These are phyloP conservation scores for Melitaea athalia DNA, from an alignment of 2,888 invertebrate species.

Conservation along the genomic window DNA sequence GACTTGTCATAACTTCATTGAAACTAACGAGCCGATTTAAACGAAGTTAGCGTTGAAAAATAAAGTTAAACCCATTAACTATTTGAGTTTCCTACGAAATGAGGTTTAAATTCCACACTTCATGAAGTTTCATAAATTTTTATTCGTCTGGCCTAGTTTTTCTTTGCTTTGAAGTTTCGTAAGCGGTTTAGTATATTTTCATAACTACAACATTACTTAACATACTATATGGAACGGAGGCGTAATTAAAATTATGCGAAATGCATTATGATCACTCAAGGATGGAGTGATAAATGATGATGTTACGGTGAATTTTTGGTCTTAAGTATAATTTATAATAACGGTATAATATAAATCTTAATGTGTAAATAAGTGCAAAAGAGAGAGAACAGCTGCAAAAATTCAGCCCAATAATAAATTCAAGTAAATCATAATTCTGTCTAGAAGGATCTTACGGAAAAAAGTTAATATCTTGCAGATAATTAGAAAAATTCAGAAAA, in stretches of 20 bases:
- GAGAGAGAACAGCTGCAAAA: too few relatives aligned
- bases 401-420: too few relatives aligned
- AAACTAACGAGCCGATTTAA: constrained; percentile 66
- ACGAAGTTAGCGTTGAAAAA: constrained; percentile 72
- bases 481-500: too few relatives aligned
- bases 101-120: constrained; percentile 69
- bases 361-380: too few relatives aligned
- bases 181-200: constrained; percentile 2
- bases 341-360: too few relatives aligned
- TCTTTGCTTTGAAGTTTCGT: constrained; percentile 2
- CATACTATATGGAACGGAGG: neutral
- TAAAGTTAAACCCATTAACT: constrained; percentile 77
- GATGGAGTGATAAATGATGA: too few relatives aligned
- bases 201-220: constrained; percentile 2
- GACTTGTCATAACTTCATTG: constrained; percentile 71
- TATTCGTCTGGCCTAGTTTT: constrained; percentile 17
- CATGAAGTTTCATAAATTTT: constrained; percentile 47
- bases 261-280: neutral
- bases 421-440: too few relatives aligned
- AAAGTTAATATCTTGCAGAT: too few relatives aligned
- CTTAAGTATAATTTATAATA: too few relatives aligned
- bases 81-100: constrained; percentile 71
- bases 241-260: neutral
- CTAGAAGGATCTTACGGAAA: too few relatives aligned
- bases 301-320: too few relatives aligned